Evolutionary conservation across 2,113 vertebrate species (phyloP).

Genomic region (Microcebus jonahi): DNA sequence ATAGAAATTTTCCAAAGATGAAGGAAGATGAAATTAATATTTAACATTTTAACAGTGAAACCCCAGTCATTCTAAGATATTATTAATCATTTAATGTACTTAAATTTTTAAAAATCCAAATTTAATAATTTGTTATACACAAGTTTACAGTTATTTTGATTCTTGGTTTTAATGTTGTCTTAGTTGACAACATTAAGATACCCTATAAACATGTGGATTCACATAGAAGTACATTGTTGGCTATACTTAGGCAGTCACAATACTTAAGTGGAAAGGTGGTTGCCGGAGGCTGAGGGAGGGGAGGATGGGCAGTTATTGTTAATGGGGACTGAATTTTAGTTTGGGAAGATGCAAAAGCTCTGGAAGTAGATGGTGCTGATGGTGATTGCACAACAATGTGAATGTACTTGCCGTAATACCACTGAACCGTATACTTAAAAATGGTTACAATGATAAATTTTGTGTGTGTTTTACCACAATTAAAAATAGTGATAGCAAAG

Average conservation of each 20-base stretch:
- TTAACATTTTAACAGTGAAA: background rate
- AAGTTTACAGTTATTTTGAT: background rate
- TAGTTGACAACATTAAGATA: slow-evolving; percentile 2
- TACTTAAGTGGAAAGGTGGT: background rate
- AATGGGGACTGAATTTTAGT: background rate
- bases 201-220: background rate
- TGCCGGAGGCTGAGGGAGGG: background rate
- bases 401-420: background rate
- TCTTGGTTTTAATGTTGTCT: slow-evolving; percentile 33
- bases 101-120: background rate
- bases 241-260: background rate
- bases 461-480: background rate
- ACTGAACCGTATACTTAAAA: background rate
- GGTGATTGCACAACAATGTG: background rate
- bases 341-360: background rate
- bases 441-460: background rate
- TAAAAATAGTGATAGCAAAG: background rate
- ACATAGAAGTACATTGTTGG: background rate
- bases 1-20: background rate
- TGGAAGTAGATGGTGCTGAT: background rate
- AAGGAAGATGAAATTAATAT: background rate
- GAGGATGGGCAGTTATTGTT: background rate
- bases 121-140: slow-evolving; percentile 6
- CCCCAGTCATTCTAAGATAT: background rate
- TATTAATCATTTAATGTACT: background rate